phyloP scores from a whole-genome alignment of 2,888 invertebrate genomes.

The Euplexia lucipara region DNA sequence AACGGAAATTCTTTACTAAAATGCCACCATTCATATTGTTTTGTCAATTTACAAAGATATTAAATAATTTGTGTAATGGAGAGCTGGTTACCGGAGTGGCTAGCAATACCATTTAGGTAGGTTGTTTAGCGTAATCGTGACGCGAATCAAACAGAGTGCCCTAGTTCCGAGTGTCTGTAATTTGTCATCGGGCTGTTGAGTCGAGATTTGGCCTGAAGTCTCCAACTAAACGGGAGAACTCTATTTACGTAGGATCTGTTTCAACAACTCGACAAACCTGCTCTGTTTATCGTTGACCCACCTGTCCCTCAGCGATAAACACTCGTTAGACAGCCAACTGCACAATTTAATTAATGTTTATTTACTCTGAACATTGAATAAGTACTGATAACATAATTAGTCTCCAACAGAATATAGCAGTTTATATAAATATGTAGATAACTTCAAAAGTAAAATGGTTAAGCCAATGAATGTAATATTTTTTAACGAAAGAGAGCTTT shows the following conservation, averaged over 20 bases:
- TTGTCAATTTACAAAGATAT: conserved; percentile 11
- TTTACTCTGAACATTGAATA: conserved; percentile 40
- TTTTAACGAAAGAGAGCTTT: conserved; percentile 25
- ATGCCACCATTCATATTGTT: conserved; percentile 4
- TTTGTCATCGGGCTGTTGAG: conserved; percentile 63
- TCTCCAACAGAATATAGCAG: conserved; percentile 14
- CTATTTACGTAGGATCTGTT: conserved; percentile 78
- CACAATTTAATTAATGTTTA: conserved; percentile 62
- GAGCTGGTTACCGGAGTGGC: conserved; percentile 13
- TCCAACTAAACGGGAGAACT: conserved; percentile 59
- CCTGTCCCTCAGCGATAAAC: conserved; percentile 74
- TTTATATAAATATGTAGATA: conserved; percentile 15
- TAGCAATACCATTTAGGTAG: conserved; percentile 15
- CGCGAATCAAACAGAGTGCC: conserved; percentile 44
- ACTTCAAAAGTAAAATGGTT: conserved; percentile 10
- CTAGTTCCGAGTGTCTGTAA: conserved; percentile 52
- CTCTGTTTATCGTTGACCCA: conserved; percentile 74
- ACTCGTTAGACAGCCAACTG: conserved; percentile 56
- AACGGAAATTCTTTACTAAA: conserved; percentile 22
- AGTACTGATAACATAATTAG: conserved; percentile 19
- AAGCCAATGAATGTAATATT: conserved; percentile 22
- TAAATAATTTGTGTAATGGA: conserved; percentile 20
- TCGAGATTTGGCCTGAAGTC: conserved; percentile 59
- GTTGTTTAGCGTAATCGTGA: conserved; percentile 42
- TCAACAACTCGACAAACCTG: conserved; percentile 74